Evolutionary conservation across 1,140 invertebrate genomes (phyloP), one percentile per base, ranked within the genome.

Genomic region (Bombus breviceps): DNA sequence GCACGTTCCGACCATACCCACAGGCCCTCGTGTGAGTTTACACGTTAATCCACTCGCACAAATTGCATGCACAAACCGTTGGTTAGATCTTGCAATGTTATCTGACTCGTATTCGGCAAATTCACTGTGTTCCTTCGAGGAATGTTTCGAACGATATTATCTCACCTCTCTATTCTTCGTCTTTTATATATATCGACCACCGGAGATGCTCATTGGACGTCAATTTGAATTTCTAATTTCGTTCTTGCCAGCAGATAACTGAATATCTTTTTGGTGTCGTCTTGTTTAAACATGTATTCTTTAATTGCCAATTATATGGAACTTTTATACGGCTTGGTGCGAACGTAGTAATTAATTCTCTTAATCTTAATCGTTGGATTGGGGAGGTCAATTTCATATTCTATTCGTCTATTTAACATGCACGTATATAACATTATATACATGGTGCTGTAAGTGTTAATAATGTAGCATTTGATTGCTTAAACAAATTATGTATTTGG

Each of bases 71-170:
- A 68, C 81, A 57, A 66, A 53, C 47, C 43, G 18, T 41, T 41
- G 59, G 73, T 57, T 71, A 25, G 74, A 53, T 82, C 80, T 37
- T 86, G 59, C 59, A 82, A 86, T 86, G 77, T 66, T 41, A 9
- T 71, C 32, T 6, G n/a, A 9, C 25, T 32, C n/a, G 25, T 37
- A 47, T 71, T 84, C 62, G 75, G 39, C 39, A 71, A 71, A 47
- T 32, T n/a, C n/a, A 12, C n/a, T 72, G 15, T 25, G 53, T 10
- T 74, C 10, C 34, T 69, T 41, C 3, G 37, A 62, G 10, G 15
- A 77, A 77, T 37, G 5, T 62, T 41, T 22, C 57, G 6, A 13
- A 59, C 25, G 10, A 62, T 15, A 76, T 62, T n/a, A 62, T 41
- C 34, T 62, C 74, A 9, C 28, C 37, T 59, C 22, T 32, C 15